Conservation (phyloP, 1,140 invertebrate genomes). For the Hermetia illucens region DNA sequence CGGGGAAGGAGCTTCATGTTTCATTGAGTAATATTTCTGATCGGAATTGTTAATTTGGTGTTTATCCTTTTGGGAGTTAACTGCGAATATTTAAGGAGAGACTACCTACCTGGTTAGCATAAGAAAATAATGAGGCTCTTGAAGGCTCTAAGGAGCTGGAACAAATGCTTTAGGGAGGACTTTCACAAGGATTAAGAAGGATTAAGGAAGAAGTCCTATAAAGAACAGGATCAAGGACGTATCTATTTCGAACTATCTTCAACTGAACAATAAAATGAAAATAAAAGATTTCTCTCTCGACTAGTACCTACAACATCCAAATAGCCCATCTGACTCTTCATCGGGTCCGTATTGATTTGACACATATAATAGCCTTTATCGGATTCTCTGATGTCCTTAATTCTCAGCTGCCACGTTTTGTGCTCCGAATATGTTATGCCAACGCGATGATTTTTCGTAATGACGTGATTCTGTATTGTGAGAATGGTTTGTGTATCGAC, state of each 20-base stretch:
- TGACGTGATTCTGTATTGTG: constrained; percentile 73
- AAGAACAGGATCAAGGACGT: too few relatives aligned
- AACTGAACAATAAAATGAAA: not conserved
- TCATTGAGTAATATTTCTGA: too few relatives aligned
- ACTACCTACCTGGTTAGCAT: too few relatives aligned
- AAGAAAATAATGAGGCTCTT: too few relatives aligned
- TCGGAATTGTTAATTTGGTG: too few relatives aligned
- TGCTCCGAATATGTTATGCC: constrained; percentile 67
- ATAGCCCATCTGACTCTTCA: constrained; percentile 73
- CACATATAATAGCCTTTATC: constrained; percentile 74
- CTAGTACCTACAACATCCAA: constrained; percentile 60
- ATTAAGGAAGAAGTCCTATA: too few relatives aligned
- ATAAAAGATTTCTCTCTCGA: constrained; percentile 23
- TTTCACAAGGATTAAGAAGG: too few relatives aligned
- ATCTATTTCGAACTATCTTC: not conserved
- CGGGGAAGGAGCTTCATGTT: too few relatives aligned
- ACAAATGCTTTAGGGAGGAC: too few relatives aligned
- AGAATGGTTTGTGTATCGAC: constrained; percentile 84
- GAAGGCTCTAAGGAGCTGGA: too few relatives aligned
- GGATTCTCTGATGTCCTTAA: constrained; percentile 53
- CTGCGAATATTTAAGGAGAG: too few relatives aligned
- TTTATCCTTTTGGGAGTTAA: too few relatives aligned
- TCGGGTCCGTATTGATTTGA: constrained; percentile 76
- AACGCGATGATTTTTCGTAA: constrained; percentile 71
- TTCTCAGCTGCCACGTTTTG: constrained; percentile 66